Evolutionary conservation across 2,113 vertebrate species (phyloP), one percentile per base, ranked within the genome.

Genomic region (Prunella fulvescens): DNA sequence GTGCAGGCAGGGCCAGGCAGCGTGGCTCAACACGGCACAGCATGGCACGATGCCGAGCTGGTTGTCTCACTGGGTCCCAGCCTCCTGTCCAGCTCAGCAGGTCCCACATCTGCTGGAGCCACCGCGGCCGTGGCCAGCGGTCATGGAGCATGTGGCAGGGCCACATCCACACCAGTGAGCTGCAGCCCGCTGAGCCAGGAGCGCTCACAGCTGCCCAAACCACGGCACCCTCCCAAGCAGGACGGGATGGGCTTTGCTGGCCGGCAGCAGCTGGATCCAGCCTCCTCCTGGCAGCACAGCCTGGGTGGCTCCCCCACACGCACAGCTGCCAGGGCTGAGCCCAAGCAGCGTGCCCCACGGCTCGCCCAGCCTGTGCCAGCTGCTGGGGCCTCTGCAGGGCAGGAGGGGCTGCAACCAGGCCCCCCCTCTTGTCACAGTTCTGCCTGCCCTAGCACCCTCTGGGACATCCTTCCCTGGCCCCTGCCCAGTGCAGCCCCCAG

Each of bases 201-300:
- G 80, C 0, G 3, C 72, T 72, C 29, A n/a, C 78, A 94, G 95
- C 95, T 78, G 91, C 74, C 92, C 92, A 93, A 94, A 94, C 95
- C 94, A 81, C 79, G 37, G 92, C 90, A 61, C 81, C 67, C 92
- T 94, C 87, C 72, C 95, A 58, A 87, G 7, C 67, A 53, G 86
- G 35, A 12, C 5, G 8, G 70, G 85, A 69, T 10, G 8, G 65
- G 74, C 79, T 53, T 12, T 2, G 11, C 86, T 61, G 50, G 81
- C 81, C 10, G 0, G 65, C 31, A 11, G 86, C 87, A 94, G 94
- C 94, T 92, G 85, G 85, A 93, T 92, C 92, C 74, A 84, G 85
- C 84, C 94, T 50, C 51, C 76, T 64, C 19, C 92, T 67, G 67
- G 95, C 81, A 86, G 94, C 9, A 0, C 37, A 31, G 72, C 48